Conservation (phyloP, 2,113 vertebrate species). For the Nibea albiflora region DNA sequence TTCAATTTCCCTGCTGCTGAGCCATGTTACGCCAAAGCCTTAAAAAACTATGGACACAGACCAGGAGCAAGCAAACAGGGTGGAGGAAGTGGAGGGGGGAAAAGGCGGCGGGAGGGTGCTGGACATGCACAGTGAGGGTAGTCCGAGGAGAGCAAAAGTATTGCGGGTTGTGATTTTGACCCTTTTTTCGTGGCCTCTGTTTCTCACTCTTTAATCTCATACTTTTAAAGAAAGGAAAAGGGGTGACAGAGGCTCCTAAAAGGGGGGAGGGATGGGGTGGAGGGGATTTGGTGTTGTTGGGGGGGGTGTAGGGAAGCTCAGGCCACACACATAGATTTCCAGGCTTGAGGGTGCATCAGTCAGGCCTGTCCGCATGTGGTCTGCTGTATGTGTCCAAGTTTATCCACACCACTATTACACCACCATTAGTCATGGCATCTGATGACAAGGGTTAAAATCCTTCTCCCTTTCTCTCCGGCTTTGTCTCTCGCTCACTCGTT, state of each 20-base stretch:
- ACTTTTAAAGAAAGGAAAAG: slow-evolving; percentile 37
- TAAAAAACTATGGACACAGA: slow-evolving; percentile 12
- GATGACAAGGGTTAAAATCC: slow-evolving; percentile 56
- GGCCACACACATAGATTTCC: slow-evolving; percentile 78
- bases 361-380: slow-evolving; percentile 71
- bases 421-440: slow-evolving; percentile 66
- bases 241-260: slow-evolving; percentile 29
- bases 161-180: slow-evolving; percentile 44
- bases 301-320: background rate
- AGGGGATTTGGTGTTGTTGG: background rate
- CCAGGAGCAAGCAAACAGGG: slow-evolving; percentile 22
- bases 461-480: slow-evolving; percentile 5
- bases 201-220: slow-evolving; percentile 39
- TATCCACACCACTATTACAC: slow-evolving; percentile 67
- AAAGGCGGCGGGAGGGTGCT: background rate
- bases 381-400: slow-evolving; percentile 69
- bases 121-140: slow-evolving; percentile 14
- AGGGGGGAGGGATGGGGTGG: slow-evolving; percentile 5
- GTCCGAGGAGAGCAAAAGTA: slow-evolving; percentile 38
- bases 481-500: slow-evolving; percentile 25
- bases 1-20: slow-evolving; percentile 51
- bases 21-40: slow-evolving; percentile 40
- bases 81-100: background rate
- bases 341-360: slow-evolving; percentile 67
- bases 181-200: slow-evolving; percentile 26